Evolutionary conservation across 2,797 vertebrate species (phyloP).

Genomic region (Helicolenus hilgendorfi): DNA sequence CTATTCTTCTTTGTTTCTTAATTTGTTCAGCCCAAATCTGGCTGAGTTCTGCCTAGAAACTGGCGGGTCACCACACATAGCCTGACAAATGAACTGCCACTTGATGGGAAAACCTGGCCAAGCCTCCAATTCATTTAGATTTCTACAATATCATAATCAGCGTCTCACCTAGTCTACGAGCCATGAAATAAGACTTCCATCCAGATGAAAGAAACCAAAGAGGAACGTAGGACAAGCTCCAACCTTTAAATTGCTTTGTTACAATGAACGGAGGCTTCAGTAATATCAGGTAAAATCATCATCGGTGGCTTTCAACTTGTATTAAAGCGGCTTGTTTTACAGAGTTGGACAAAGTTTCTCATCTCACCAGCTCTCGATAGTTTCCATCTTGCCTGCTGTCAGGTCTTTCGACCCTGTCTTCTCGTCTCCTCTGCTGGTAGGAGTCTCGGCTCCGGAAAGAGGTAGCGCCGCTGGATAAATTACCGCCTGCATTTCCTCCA

Average conservation of each 20-base stretch:
- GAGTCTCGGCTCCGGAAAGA: conserved; percentile 92
- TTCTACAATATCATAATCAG: conserved; percentile 49
- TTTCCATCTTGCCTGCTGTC: conserved; percentile 91
- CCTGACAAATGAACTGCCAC: conserved; percentile 38
- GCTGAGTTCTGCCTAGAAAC: conserved; percentile 19
- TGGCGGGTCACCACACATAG: conserved; percentile 31
- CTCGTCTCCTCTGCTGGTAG: conserved; percentile 91
- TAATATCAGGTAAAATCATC: conserved; percentile 11
- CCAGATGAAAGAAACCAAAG: conserved; percentile 30
- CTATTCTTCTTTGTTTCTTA: background rate
- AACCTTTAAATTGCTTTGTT: conserved; percentile 31
- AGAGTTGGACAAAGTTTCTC: conserved; percentile 11
- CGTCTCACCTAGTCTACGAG: conserved; percentile 27
- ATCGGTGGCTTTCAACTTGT: background rate
- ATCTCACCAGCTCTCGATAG: conserved; percentile 96
- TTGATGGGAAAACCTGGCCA: conserved; percentile 47
- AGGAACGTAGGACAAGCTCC: conserved; percentile 1
- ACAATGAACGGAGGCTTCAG: conserved; percentile 7
- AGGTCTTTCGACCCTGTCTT: conserved; percentile 91
- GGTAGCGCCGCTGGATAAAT: conserved; percentile 90
- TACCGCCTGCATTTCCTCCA: conserved; percentile 94
- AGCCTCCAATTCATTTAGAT: conserved; percentile 47
- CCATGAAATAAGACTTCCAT: conserved; percentile 60
- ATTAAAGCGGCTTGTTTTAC: background rate
- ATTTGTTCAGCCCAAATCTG: conserved; percentile 25